Evolutionary conservation across 2,113 vertebrate genomes (phyloP).

Genomic region (Ranitomeya variabilis): DNA sequence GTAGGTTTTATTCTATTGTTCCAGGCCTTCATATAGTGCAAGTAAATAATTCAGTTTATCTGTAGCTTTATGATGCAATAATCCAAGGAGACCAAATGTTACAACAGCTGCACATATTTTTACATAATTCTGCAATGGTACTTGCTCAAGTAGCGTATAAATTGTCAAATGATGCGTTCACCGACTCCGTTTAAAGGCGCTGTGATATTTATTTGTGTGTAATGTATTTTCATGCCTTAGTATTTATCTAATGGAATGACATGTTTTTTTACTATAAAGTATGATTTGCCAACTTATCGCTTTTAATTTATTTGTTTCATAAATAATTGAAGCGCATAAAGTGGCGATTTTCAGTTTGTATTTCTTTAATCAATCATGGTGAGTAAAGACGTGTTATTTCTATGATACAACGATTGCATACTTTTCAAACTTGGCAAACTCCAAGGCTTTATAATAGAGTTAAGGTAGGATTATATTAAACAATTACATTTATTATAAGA

Average conservation of each 20-base stretch:
- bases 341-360: background rate
- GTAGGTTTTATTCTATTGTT: background rate
- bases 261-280: background rate
- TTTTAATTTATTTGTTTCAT: constrained; percentile 28
- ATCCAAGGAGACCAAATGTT: constrained; percentile 45
- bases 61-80: constrained; percentile 38
- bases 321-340: constrained; percentile 32
- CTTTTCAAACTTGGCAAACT: background rate
- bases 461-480: background rate
- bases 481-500: background rate
- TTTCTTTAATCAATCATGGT: background rate
- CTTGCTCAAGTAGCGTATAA: constrained; percentile 51
- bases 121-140: constrained; percentile 52
- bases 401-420: background rate
- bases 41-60: constrained; percentile 44
- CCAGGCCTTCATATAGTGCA: constrained; percentile 2
- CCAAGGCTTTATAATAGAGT: background rate
- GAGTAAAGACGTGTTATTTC: background rate
- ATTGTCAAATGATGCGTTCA: constrained; percentile 42
- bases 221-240: constrained; percentile 26
- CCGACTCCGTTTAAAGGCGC: background rate
- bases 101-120: constrained; percentile 50
- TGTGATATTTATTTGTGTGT: constrained; percentile 36
- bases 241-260: constrained; percentile 32
- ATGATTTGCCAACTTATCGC: background rate